phyloP scores from a whole-genome alignment of 2,797 vertebrate species.

The Hylomyscus alleni region DNA sequence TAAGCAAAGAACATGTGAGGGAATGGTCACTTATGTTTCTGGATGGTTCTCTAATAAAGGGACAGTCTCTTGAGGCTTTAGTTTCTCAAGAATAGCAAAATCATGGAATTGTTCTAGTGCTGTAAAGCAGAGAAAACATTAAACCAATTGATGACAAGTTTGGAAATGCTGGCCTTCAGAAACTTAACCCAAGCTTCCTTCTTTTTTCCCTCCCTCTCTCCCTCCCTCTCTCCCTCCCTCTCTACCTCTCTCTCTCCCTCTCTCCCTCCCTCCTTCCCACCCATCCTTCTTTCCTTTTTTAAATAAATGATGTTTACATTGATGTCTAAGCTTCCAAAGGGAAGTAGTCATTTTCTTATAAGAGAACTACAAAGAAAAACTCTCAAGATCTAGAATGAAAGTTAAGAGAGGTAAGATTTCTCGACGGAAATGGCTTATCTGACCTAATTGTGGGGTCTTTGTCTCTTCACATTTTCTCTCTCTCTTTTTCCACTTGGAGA shows the following conservation, averaged over 20 bases:
- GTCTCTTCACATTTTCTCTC: conserved; percentile 44
- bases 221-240: rapidly evolving
- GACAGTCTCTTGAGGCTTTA: background rate
- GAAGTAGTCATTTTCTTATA: background rate
- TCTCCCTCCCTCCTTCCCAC: rapidly evolving
- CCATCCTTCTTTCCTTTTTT: rapidly evolving
- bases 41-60: background rate
- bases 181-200: conserved; percentile 9
- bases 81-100: background rate
- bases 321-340: background rate
- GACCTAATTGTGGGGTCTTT: conserved; percentile 65
- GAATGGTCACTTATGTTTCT: background rate
- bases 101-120: background rate
- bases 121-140: background rate
- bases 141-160: background rate
- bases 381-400: background rate
- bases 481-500: conserved; percentile 63
- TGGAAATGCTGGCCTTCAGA: conserved; percentile 7
- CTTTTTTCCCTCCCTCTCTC: background rate
- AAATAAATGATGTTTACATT: background rate
- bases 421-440: conserved; percentile 57
- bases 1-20: background rate
- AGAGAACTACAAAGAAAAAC: conserved; percentile 8
- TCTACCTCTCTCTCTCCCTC: rapidly evolving
- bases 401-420: conserved; percentile 54